phyloP scores from a whole-genome alignment of 2,797 vertebrate species.

The Mormyrops boulengeri region DNA sequence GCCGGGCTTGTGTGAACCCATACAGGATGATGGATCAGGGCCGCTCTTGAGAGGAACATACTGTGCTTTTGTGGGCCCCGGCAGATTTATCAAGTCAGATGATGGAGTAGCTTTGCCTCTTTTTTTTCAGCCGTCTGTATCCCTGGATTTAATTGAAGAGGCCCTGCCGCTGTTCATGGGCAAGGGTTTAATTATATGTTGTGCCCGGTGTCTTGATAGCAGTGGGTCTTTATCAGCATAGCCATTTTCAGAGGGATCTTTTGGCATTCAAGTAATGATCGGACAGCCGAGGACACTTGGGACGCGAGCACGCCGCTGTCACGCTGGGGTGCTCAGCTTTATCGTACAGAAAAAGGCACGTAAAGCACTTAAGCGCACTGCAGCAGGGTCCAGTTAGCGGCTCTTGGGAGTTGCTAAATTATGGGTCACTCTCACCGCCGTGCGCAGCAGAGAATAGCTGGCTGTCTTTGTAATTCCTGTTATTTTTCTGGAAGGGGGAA shows the following conservation, averaged over 20 bases:
- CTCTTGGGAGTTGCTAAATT: conserved; percentile 24
- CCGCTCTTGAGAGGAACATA: neutral
- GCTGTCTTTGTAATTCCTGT: conserved; percentile 9
- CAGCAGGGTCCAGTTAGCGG: conserved; percentile 9
- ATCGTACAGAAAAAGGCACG: conserved; percentile 1
- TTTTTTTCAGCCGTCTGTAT: conserved; percentile 8
- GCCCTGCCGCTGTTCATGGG: neutral
- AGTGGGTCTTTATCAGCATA: neutral
- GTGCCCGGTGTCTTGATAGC: neutral
- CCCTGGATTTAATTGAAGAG: conserved; percentile 22
- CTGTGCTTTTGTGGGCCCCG: conserved; percentile 8
- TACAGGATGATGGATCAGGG: neutral
- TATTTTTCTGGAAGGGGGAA: neutral
- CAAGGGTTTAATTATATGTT: neutral
- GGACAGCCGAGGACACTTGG: neutral
- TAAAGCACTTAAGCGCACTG: conserved; percentile 20
- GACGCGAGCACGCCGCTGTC: too few relatives aligned
- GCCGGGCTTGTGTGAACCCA: neutral
- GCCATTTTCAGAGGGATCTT: neutral
- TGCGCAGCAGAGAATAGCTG: neutral
- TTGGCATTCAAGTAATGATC: neutral
- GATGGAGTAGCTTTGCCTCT: neutral
- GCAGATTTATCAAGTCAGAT: conserved; percentile 10
- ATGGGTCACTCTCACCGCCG: conserved; percentile 1
- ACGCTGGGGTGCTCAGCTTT: neutral